These are phyloP conservation scores for Girardinichthys multiradiatus DNA, from an alignment of 2,113 vertebrate genomes.

Conservation along the genomic window DNA sequence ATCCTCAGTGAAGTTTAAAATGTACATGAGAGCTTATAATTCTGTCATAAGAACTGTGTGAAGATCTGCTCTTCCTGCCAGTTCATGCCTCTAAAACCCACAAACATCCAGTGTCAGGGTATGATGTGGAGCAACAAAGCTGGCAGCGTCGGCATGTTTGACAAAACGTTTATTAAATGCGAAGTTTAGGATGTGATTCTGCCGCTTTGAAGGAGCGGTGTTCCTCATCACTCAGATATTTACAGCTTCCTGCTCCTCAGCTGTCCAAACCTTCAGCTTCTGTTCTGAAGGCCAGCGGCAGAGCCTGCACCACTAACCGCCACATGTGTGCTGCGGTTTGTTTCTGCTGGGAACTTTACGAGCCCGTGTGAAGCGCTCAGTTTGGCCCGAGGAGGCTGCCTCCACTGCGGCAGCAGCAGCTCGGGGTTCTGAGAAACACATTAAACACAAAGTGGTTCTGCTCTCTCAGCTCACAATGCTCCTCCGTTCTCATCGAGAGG, in stretches of 20 bases:
- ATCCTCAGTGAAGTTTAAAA: too few species aligned
- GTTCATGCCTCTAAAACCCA: not conserved
- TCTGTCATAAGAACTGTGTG: too few species aligned
- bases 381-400: slow-evolving; percentile 51
- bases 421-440: slow-evolving; percentile 59
- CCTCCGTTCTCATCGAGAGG: not conserved
- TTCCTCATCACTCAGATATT: not conserved
- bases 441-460: slow-evolving; percentile 12
- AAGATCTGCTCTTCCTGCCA: not conserved
- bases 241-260: slow-evolving; percentile 13
- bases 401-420: too few species aligned
- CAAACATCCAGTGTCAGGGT: not conserved
- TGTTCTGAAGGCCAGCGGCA: slow-evolving; percentile 13
- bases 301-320: not conserved
- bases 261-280: slow-evolving; percentile 2
- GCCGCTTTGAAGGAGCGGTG: not conserved
- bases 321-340: slow-evolving; percentile 25
- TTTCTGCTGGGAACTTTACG: slow-evolving; percentile 61
- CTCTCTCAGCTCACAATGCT: not conserved
- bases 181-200: not conserved
- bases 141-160: not conserved
- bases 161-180: not conserved
- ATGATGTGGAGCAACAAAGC: not conserved
- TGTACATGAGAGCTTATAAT: too few species aligned
- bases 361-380: slow-evolving; percentile 43